Conservation (phyloP, 2,113 vertebrate species). For the Athene cunicularia region DNA sequence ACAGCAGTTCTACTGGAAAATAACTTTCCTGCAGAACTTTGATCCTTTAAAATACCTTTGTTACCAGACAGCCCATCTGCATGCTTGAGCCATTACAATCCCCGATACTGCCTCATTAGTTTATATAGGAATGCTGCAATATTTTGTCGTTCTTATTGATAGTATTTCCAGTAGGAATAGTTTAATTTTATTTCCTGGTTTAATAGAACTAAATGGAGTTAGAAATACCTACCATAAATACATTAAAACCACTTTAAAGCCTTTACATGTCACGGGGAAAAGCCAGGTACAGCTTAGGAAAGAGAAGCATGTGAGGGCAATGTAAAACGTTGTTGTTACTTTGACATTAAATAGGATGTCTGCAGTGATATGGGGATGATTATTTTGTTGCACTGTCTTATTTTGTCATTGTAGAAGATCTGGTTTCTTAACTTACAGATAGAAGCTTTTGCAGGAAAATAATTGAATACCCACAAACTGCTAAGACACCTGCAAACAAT, state of each 20-base stretch:
- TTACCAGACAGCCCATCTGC: neutral
- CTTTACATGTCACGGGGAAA: neutral
- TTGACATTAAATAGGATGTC: neutral
- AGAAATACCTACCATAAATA: neutral
- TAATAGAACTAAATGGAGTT: neutral
- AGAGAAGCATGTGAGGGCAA: neutral
- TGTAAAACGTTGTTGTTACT: neutral
- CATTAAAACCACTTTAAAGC: neutral
- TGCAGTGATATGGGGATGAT: neutral
- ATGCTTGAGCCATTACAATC: neutral
- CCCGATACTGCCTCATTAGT: neutral
- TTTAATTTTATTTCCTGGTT: neutral
- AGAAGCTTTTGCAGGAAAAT: neutral
- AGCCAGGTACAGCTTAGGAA: neutral
- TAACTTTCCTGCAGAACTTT: neutral
- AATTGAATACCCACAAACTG: neutral
- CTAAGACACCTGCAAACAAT: neutral
- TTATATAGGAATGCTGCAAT: neutral
- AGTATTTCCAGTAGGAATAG: neutral
- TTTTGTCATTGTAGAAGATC: neutral
- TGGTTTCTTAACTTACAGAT: neutral
- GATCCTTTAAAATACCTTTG: neutral
- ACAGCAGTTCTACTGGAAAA: neutral
- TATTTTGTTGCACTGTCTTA: neutral
- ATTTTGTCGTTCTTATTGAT: neutral